These are phyloP conservation scores for Dendrocincla fuliginosa DNA, from an alignment of 2,797 vertebrate species.

Conservation along the genomic window DNA sequence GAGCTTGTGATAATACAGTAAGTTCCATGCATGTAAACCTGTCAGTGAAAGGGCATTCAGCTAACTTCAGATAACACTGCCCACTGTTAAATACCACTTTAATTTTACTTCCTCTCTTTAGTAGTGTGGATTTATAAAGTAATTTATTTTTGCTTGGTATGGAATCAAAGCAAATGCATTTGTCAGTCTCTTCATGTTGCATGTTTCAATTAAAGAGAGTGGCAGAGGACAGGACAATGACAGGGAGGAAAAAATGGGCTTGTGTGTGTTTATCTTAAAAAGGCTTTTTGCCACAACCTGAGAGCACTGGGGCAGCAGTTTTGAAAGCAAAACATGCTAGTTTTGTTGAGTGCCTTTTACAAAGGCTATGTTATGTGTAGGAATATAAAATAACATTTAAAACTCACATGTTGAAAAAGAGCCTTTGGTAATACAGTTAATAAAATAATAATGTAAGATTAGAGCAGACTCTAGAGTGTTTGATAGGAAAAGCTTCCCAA, in stretches of 20 bases:
- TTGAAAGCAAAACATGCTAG: background rate
- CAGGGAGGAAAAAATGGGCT: background rate
- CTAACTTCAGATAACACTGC: background rate
- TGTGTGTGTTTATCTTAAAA: background rate
- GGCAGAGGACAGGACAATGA: background rate
- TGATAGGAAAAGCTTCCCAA: background rate
- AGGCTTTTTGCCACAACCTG: background rate
- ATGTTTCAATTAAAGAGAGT: background rate
- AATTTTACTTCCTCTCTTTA: background rate
- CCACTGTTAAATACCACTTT: background rate
- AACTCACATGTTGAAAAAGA: background rate
- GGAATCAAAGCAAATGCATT: background rate
- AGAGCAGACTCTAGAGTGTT: background rate
- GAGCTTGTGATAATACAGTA: background rate
- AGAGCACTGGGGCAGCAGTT: accelerated
- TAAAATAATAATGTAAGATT: background rate
- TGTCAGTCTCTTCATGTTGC: background rate
- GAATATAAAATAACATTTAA: background rate
- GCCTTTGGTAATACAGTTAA: background rate
- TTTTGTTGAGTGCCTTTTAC: background rate
- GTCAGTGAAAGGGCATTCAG: background rate
- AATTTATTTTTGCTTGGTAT: background rate
- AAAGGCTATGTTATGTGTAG: background rate
- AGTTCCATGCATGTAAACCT: background rate
- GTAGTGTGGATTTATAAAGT: background rate